These are phyloP conservation scores for Exephanes ischioxanthus DNA, from an alignment of 2,888 invertebrate genomes.

Conservation along the genomic window DNA sequence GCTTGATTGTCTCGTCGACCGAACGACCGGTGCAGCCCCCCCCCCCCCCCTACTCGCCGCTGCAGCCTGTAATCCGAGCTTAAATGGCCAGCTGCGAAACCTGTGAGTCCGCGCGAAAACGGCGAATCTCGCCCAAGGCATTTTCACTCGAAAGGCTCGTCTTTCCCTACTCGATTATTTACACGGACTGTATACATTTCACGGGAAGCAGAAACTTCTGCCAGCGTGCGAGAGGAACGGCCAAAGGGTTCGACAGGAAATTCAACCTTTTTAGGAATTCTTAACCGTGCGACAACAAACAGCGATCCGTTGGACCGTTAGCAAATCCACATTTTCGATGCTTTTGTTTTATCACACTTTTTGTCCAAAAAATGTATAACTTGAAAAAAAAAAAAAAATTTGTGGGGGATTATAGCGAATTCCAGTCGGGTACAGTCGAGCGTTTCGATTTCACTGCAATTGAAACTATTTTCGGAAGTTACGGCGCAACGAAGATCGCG, in stretches of 20 bases:
- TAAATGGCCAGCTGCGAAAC: constrained; percentile 35
- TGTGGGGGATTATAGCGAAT: background rate
- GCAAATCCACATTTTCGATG: too few relatives aligned
- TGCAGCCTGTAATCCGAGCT: constrained; percentile 40
- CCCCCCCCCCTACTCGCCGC: too few relatives aligned
- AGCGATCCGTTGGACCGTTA: background rate
- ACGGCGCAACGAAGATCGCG: background rate
- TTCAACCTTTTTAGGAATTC: background rate
- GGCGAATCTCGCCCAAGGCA: background rate
- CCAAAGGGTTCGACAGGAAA: constrained; percentile 4
- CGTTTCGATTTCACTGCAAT: background rate
- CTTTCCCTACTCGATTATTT: constrained; percentile 21
- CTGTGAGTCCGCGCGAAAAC: constrained; percentile 25
- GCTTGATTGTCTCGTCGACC: constrained; percentile 22
- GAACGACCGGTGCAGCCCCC: constrained; percentile 14
- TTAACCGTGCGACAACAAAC: background rate
- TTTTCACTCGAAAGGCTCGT: constrained; percentile 29
- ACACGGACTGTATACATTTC: background rate
- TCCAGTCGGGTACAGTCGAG: too few relatives aligned
- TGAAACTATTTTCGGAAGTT: background rate
- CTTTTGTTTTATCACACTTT: background rate
- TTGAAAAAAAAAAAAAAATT: background rate
- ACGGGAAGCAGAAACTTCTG: constrained; percentile 5
- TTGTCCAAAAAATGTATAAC: background rate
- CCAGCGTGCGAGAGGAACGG: background rate